Evolutionary conservation across 2,113 vertebrate species (phyloP).

Genomic region (Ploceus nigricollis): DNA sequence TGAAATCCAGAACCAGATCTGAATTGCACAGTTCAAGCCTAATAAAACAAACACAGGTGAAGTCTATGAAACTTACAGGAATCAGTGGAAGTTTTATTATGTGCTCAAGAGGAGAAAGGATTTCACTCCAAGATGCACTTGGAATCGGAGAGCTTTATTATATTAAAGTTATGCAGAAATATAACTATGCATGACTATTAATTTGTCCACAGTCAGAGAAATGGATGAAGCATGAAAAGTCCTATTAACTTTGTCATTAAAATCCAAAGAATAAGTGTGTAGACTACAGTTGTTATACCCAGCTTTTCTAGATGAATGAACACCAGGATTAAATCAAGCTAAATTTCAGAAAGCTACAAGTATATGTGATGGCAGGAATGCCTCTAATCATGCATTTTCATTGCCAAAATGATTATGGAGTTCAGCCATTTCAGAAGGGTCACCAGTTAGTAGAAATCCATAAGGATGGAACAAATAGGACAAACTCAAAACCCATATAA

Average conservation of each 20-base stretch:
- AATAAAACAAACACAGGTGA: slow-evolving; percentile 28
- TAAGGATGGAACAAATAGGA: neutral
- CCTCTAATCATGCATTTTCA: neutral
- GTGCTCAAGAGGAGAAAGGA: neutral
- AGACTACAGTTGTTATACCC: neutral
- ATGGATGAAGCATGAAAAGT: neutral
- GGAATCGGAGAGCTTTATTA: neutral
- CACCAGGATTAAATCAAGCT: neutral
- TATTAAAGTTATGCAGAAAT: neutral
- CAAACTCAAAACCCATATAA: neutral
- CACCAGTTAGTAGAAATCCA: neutral
- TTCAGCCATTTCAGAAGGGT: slow-evolving; percentile 12
- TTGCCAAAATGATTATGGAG: neutral
- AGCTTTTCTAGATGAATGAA: neutral
- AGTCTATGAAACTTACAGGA: neutral
- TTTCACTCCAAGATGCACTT: neutral
- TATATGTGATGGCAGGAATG: neutral
- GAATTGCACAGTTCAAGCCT: neutral
- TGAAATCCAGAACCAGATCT: neutral
- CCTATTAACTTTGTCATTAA: neutral
- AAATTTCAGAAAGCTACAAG: neutral
- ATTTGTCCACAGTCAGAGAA: neutral
- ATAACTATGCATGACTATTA: neutral
- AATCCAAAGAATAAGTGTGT: neutral
- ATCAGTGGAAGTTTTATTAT: neutral